These are phyloP conservation scores for Bembecia ichneumoniformis DNA, from an alignment of 2,888 invertebrate species.

Conservation along the genomic window DNA sequence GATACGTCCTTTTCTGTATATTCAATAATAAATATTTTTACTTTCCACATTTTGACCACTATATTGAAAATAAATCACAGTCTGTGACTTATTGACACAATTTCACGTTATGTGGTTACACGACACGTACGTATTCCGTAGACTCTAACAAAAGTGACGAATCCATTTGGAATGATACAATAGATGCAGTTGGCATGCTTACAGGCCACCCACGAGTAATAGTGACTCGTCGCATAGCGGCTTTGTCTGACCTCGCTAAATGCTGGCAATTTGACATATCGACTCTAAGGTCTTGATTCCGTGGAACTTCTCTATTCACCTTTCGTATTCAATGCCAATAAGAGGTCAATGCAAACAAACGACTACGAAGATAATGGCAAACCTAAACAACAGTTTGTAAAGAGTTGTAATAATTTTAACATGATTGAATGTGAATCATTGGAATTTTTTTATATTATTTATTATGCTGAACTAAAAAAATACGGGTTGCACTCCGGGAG, in stretches of 20 bases:
- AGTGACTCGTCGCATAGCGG: conserved; percentile 25
- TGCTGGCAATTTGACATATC: conserved; percentile 40
- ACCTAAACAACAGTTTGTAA: not conserved
- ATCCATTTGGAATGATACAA: conserved; percentile 38
- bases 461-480: too few species aligned
- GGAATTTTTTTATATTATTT: too few species aligned
- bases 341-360: conserved; percentile 4
- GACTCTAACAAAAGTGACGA: conserved; percentile 41
- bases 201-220: conserved; percentile 58
- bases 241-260: conserved; percentile 36
- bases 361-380: not conserved
- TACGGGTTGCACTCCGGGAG: too few species aligned
- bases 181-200: conserved; percentile 21
- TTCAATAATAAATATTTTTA: too few species aligned
- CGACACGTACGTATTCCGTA: conserved; percentile 17
- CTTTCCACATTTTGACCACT: too few species aligned
- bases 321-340: conserved; percentile 1
- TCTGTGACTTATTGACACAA: too few species aligned
- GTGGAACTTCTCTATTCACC: conserved; percentile 6
- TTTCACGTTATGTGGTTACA: conserved; percentile 10
- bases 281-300: conserved; percentile 36
- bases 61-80: not conserved
- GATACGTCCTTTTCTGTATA: too few species aligned
- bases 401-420: not conserved
- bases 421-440: too few species aligned